phyloP scores from a whole-genome alignment of 2,113 vertebrate species.

The Lampris incognitus region DNA sequence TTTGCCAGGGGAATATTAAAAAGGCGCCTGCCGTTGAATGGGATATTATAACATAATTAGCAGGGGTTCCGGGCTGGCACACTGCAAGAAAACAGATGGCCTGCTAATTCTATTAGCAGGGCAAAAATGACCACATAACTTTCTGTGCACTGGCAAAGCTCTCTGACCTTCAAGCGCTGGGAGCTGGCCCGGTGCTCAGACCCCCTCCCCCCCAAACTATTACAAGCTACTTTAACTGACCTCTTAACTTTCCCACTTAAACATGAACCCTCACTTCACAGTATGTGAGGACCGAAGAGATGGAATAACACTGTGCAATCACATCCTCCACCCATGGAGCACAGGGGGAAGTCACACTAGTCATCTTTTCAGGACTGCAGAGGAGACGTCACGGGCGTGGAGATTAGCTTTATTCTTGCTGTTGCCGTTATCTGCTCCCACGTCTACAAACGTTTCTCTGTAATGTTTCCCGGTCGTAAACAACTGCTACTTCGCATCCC shows the following conservation, averaged over 20 bases:
- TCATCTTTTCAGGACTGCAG: not conserved
- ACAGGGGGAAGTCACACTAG: not conserved
- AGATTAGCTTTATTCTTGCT: slow-evolving; percentile 9
- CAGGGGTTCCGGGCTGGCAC: slow-evolving; percentile 83
- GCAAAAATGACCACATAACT: slow-evolving; percentile 76
- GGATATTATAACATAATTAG: slow-evolving; percentile 88
- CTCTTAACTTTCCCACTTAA: slow-evolving; percentile 18
- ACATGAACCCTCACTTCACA: too few relatives aligned
- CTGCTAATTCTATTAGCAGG: slow-evolving; percentile 84
- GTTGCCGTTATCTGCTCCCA: slow-evolving; percentile 5
- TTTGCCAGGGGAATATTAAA: slow-evolving; percentile 84
- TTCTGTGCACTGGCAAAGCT: slow-evolving; percentile 62
- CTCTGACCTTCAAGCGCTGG: slow-evolving; percentile 80
- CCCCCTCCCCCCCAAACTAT: slow-evolving; percentile 36
- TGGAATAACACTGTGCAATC: not conserved
- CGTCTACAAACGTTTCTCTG: slow-evolving; percentile 38
- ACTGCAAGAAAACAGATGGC: slow-evolving; percentile 83
- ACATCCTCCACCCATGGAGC: not conserved
- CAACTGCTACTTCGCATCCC: slow-evolving; percentile 29
- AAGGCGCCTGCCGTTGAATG: slow-evolving; percentile 77
- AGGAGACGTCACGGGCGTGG: slow-evolving; percentile 4
- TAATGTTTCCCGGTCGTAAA: not conserved
- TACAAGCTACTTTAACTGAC: slow-evolving; percentile 59
- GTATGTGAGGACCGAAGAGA: too few relatives aligned
- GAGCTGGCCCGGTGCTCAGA: slow-evolving; percentile 58